These are phyloP conservation scores for Drosophila trapezifrons DNA, from an alignment of 1,140 invertebrate genomes.

Conservation along the genomic window DNA sequence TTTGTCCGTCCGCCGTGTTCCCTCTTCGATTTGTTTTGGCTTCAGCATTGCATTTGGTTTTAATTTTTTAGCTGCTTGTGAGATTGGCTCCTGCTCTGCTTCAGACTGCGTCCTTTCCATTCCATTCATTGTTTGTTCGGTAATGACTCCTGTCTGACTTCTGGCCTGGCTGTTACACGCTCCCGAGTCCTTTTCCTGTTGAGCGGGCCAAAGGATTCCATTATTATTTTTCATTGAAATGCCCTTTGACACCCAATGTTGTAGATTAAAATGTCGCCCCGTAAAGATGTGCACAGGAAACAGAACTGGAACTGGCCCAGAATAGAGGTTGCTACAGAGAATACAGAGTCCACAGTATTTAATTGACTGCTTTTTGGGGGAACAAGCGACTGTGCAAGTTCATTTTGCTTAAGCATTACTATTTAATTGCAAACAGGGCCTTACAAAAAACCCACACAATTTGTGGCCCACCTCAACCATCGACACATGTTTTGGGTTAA, in stretches of 20 bases:
- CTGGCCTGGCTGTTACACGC: constrained; percentile 28
- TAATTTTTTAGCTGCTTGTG: constrained; percentile 16
- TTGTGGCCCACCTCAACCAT: constrained; percentile 14
- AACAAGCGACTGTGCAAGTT: not conserved
- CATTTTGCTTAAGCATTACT: constrained; percentile 1
- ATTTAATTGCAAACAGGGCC: constrained; percentile 1
- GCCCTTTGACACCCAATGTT: constrained; percentile 55
- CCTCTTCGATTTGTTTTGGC: constrained; percentile 49
- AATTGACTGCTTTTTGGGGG: constrained; percentile 9
- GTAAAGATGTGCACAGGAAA: too few species aligned
- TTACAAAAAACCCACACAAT: not conserved
- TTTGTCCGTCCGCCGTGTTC: constrained; percentile 26
- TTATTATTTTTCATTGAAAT: constrained; percentile 73
- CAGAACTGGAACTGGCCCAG: not conserved
- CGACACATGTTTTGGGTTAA: constrained; percentile 52
- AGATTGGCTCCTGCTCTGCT: constrained; percentile 19
- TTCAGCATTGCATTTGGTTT: constrained; percentile 16
- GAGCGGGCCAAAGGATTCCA: constrained; percentile 50
- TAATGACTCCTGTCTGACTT: constrained; percentile 64
- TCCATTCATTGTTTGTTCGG: constrained; percentile 54
- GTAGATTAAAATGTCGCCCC: constrained; percentile 41
- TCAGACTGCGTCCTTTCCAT: constrained; percentile 20
- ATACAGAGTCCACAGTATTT: not conserved
- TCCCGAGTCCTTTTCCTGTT: constrained; percentile 17
- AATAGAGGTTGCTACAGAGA: not conserved